These are phyloP conservation scores for Reinhardtius hippoglossoides DNA, from an alignment of 2,113 vertebrate genomes.

Conservation along the genomic window DNA sequence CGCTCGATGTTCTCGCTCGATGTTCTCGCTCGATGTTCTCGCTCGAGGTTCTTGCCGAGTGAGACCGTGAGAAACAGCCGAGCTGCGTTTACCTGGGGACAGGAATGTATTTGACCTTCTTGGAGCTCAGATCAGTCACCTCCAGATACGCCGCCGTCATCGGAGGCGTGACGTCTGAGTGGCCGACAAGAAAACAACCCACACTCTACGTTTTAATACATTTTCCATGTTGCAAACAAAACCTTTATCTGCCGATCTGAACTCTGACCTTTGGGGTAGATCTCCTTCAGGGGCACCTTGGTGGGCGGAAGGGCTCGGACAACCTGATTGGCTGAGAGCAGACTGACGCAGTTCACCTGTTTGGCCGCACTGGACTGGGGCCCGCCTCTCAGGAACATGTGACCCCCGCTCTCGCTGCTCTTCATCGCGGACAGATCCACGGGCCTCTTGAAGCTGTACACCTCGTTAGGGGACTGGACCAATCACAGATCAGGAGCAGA, in stretches of 20 bases:
- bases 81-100: conserved; percentile 88
- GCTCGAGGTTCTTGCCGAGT: too few species aligned
- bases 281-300: conserved; percentile 91
- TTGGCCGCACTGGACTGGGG: conserved; percentile 77
- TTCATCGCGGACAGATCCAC: conserved; percentile 76
- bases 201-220: too few species aligned
- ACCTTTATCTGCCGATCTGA: not conserved
- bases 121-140: conserved; percentile 93
- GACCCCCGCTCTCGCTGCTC: conserved; percentile 52
- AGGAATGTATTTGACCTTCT: conserved; percentile 95
- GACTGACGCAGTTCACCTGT: conserved; percentile 87
- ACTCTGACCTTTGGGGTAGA: conserved; percentile 93
- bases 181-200: conserved; percentile 36
- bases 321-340: conserved; percentile 90
- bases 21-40: too few species aligned
- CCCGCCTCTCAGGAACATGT: conserved; percentile 83
- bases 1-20: too few species aligned
- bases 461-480: conserved; percentile 91
- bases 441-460: conserved; percentile 90
- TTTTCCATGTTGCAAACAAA: not conserved
- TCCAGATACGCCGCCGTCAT: conserved; percentile 91
- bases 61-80: not conserved
- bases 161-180: conserved; percentile 89
- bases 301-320: conserved; percentile 88
- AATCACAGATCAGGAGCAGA: not conserved